Conservation (phyloP, 2,797 vertebrate genomes). For the Gallirallus australis region DNA sequence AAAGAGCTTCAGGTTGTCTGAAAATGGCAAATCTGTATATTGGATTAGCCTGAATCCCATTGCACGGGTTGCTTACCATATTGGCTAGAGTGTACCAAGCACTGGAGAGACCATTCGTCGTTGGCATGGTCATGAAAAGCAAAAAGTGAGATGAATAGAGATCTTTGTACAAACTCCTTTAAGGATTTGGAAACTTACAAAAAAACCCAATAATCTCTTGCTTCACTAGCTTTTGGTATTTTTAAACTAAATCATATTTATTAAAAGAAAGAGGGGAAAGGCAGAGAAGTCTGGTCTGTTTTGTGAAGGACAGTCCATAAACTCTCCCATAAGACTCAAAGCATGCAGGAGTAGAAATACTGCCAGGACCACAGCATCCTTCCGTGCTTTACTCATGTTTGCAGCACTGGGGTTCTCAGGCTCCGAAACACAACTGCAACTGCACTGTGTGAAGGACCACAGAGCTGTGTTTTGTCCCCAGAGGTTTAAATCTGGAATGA, state of each 20-base stretch:
- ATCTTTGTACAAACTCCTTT: neutral
- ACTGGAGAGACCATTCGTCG: neutral
- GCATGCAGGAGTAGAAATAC: neutral
- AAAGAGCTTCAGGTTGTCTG: neutral
- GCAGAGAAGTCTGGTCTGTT: neutral
- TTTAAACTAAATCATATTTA: neutral
- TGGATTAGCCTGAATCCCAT: neutral
- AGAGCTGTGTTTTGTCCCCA: neutral
- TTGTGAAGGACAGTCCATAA: neutral
- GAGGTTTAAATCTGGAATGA: neutral
- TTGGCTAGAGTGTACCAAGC: neutral
- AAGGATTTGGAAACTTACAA: neutral
- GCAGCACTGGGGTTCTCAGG: rapidly evolving
- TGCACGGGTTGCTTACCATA: neutral
- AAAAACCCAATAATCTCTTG: neutral
- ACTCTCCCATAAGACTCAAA: neutral
- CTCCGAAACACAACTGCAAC: neutral
- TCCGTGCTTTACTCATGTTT: neutral
- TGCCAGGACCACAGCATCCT: neutral
- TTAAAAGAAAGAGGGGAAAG: neutral
- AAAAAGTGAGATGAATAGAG: neutral
- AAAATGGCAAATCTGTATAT: neutral
- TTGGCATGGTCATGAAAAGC: neutral
- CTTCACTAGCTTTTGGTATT: neutral
- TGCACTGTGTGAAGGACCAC: neutral